Conservation (phyloP, 1,140 invertebrate species). For the Leptinotarsa undecemlineata region DNA sequence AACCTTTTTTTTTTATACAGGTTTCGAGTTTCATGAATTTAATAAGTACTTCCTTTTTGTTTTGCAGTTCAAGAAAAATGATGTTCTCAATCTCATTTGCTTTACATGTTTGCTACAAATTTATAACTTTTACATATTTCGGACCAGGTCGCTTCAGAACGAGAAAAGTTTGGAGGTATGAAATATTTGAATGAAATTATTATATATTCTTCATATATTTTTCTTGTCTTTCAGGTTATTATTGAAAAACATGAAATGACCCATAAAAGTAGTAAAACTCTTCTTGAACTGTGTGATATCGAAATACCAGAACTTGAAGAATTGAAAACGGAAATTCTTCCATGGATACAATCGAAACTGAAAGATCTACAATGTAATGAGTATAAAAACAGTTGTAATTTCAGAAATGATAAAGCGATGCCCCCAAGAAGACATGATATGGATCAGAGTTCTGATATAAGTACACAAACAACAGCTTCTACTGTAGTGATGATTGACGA, state of each 20-base stretch:
- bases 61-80: conserved; percentile 24
- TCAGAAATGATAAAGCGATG: neutral
- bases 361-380: neutral
- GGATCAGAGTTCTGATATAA: neutral
- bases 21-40: too few relatives aligned
- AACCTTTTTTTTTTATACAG: too few relatives aligned
- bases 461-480: neutral
- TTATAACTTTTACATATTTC: conserved; percentile 22
- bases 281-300: neutral
- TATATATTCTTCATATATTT: neutral
- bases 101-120: conserved; percentile 1
- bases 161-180: conserved; percentile 13
- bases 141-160: neutral
- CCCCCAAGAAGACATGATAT: neutral
- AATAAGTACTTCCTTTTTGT: neutral
- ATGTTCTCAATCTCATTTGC: conserved; percentile 10
- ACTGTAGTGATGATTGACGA: neutral
- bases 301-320: conserved; percentile 3
- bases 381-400: neutral
- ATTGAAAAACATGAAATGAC: neutral
- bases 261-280: neutral
- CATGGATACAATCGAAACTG: neutral
- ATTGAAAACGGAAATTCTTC: neutral
- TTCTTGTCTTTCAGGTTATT: neutral
- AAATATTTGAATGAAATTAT: conserved; percentile 2